A percentile compares a stretch with the other conserved stretches of the same genome.
phyloP scores from a whole-genome alignment of 2,888 invertebrate species.

The Diplazon laetatorius region DNA sequence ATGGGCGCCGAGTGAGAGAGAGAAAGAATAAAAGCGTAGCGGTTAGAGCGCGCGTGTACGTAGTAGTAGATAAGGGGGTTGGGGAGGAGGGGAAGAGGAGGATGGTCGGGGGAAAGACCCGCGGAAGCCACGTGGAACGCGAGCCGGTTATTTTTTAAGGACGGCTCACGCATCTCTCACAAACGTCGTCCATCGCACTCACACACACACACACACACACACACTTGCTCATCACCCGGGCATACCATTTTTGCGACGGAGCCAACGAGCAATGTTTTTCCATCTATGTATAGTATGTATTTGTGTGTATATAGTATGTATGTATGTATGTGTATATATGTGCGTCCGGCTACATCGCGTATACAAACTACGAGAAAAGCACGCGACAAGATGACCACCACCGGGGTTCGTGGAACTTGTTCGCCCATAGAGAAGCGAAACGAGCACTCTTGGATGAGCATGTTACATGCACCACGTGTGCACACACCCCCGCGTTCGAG shows the following conservation, averaged over 20 bases:
- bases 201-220: too few relatives aligned
- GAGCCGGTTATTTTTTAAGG: slow-evolving; percentile 63
- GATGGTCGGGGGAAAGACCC: slow-evolving; percentile 42
- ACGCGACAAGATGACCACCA: too few relatives aligned
- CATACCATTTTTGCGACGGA: not conserved
- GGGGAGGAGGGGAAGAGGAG: slow-evolving; percentile 32
- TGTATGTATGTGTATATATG: too few relatives aligned
- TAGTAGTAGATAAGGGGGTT: slow-evolving; percentile 18
- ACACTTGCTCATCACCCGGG: not conserved
- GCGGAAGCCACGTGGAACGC: slow-evolving; percentile 59
- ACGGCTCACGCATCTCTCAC: slow-evolving; percentile 59
- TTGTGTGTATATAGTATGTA: not conserved
- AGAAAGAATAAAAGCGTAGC: slow-evolving; percentile 2
- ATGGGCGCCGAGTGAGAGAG: slow-evolving; percentile 36
- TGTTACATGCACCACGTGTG: too few relatives aligned
- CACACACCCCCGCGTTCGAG: not conserved
- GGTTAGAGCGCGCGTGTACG: too few relatives aligned
- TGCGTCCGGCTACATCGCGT: too few relatives aligned
- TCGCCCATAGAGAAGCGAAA: too few relatives aligned
- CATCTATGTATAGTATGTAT: not conserved
- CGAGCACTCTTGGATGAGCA: too few relatives aligned
- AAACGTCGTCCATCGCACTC: slow-evolving; percentile 48
- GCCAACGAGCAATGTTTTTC: not conserved
- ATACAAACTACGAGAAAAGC: too few relatives aligned
- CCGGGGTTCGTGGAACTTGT: too few relatives aligned